A percentile compares a stretch with the other conserved stretches of the same genome.
Evolutionary conservation across 2,113 vertebrate genomes (phyloP).

Genomic region (Microtus oregoni): DNA sequence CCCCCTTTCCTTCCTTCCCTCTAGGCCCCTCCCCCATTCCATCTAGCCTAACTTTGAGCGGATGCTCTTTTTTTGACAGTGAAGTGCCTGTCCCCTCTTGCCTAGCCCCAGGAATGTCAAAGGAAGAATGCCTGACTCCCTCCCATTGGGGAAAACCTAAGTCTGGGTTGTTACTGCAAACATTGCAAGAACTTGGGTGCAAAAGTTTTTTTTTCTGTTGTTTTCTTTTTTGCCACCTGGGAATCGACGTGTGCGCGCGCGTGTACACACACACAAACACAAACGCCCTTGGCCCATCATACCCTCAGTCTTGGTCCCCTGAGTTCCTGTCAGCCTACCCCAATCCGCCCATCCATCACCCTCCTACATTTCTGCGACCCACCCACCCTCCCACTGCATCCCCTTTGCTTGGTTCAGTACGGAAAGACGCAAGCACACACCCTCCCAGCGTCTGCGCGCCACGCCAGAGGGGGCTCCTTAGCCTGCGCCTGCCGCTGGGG

Average conservation of each 20-base stretch:
- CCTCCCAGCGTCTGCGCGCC: slow-evolving; percentile 52
- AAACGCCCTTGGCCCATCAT: background rate
- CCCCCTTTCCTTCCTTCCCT: background rate
- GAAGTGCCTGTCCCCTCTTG: background rate
- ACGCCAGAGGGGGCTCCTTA: slow-evolving; percentile 65
- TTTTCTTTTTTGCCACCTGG: background rate
- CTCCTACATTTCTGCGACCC: slow-evolving; percentile 53
- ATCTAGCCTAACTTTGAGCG: slow-evolving; percentile 49
- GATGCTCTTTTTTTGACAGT: slow-evolving; percentile 5
- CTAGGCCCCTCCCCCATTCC: background rate
- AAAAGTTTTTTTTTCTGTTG: background rate
- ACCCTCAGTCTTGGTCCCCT: background rate
- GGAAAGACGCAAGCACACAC: slow-evolving; percentile 70
- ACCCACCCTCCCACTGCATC: slow-evolving; percentile 61
- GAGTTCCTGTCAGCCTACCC: slow-evolving; percentile 53
- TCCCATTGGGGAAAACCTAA: background rate
- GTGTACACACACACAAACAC: background rate
- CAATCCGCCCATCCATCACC: slow-evolving; percentile 66
- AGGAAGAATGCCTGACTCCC: background rate
- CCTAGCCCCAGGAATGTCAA: background rate
- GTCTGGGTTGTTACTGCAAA: slow-evolving; percentile 27
- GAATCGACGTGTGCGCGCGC: slow-evolving; percentile 35
- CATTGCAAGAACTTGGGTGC: slow-evolving; percentile 56
- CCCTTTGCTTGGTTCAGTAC: slow-evolving; percentile 41
- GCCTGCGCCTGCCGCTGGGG: background rate